phyloP scores from a whole-genome alignment of 2,888 invertebrate species.

The Busseola fusca region DNA sequence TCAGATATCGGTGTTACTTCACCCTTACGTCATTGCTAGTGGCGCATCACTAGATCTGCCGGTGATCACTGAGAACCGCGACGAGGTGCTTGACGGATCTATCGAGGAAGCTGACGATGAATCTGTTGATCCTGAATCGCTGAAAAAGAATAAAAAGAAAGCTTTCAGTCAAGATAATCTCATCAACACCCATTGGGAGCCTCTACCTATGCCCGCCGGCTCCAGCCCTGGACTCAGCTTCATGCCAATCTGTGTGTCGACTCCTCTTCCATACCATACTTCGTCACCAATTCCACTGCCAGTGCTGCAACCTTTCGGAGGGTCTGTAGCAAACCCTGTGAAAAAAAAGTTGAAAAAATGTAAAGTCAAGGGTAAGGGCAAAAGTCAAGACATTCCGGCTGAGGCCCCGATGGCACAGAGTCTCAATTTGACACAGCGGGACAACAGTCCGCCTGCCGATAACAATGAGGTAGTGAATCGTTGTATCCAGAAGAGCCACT shows the following conservation, averaged over 20 bases:
- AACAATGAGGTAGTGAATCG: slow-evolving; percentile 71
- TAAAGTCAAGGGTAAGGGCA: slow-evolving; percentile 61
- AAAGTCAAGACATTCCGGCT: slow-evolving; percentile 51
- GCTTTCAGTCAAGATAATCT: slow-evolving; percentile 74
- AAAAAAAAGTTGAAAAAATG: slow-evolving; percentile 55
- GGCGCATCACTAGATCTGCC: slow-evolving; percentile 81
- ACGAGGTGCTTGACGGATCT: slow-evolving; percentile 69
- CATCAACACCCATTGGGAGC: slow-evolving; percentile 50
- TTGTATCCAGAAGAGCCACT: slow-evolving; percentile 74
- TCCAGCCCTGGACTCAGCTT: slow-evolving; percentile 41
- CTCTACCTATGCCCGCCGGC: slow-evolving; percentile 25
- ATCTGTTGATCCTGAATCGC: slow-evolving; percentile 41
- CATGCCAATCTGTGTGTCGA: slow-evolving; percentile 57
- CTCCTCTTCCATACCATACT: slow-evolving; percentile 63
- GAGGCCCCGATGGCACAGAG: slow-evolving; percentile 74
- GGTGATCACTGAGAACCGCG: slow-evolving; percentile 76
- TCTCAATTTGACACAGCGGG: slow-evolving; percentile 68
- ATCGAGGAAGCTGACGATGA: slow-evolving; percentile 46
- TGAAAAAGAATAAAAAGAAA: slow-evolving; percentile 63
- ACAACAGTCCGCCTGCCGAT: slow-evolving; percentile 56
- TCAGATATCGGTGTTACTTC: slow-evolving; percentile 81
- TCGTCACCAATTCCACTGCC: slow-evolving; percentile 39
- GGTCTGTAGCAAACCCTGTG: slow-evolving; percentile 15
- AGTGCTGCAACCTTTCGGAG: slow-evolving; percentile 26
- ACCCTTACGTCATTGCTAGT: slow-evolving; percentile 76